Evolutionary conservation across 2,888 invertebrate genomes (phyloP), one percentile per base, ranked within the genome.

Genomic region (Carabus problematicus): DNA sequence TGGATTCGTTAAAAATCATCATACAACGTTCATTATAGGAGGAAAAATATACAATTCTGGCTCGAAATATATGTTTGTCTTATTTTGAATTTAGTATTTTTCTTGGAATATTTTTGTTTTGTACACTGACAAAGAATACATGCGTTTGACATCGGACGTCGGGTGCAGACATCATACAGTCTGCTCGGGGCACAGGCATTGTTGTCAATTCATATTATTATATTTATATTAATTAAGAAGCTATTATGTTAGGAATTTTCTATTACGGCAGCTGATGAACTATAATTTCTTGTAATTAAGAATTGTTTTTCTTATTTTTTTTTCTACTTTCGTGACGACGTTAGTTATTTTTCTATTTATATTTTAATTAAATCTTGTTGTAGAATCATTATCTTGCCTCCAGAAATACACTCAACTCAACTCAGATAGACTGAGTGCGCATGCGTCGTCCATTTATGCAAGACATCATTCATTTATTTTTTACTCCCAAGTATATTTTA

Each of bases 311-410:
- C 56, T 55, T 62, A 62, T 62, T 62, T 61, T 47, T 43, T 42
- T 59, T 16, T 18, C 9, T 56, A 11, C 67, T 67, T 58, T 62
- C 54, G 55, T 68, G 68, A 55, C 68, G 68, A 61, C 42, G 54
- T 68, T 45, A 55, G 55, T 55, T 69, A 69, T 69, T 69, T 69
- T 69, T 69, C 69, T 69, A 69, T 69, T 69, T 69, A 69, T 69
- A 69, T 69, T 69, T 69, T 69, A 69, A 69, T 69, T 69, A 62
- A 69, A 69, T 69, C 69, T 69, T 47, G 62, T 69, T 69, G 55
- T 69, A 69, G 62, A 62, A 62, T 62, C 62, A 69, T 69, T 69
- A 69, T 62, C 12, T 42, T 56, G 29, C 12, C 41, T 16, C 59
- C n/a, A 40, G 54, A 45, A 45, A 45, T 12, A 45, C 11, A 45